Conservation (phyloP, 2,797 vertebrate genomes). For the Falco rusticolus region DNA sequence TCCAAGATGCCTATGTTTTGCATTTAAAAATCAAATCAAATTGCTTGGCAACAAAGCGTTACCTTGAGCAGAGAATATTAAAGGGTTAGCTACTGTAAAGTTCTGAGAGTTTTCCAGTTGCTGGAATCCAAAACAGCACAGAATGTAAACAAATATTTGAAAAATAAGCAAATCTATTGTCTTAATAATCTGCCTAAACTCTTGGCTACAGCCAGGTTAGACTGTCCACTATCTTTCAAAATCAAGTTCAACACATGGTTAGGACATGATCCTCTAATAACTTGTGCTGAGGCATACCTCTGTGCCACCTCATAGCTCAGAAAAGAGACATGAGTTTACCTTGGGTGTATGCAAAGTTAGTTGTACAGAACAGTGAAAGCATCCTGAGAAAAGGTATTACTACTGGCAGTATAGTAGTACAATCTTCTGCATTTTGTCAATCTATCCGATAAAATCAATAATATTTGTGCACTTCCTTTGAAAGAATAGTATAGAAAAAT, state of each 20-base stretch:
- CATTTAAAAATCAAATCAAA: not conserved
- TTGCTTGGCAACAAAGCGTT: not conserved
- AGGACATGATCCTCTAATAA: not conserved
- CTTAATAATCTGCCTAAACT: not conserved
- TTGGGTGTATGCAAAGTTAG: not conserved
- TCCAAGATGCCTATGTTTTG: not conserved
- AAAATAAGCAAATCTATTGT: not conserved
- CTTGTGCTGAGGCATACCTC: not conserved
- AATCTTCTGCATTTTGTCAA: not conserved
- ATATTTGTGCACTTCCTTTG: not conserved
- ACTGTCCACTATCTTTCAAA: not conserved
- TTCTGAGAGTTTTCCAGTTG: not conserved
- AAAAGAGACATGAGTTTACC: not conserved
- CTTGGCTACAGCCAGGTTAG: not conserved
- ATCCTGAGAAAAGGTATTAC: not conserved
- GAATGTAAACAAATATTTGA: not conserved
- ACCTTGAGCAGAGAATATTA: not conserved
- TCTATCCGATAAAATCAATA: not conserved
- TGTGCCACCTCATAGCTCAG: not conserved
- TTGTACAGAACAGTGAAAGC: not conserved
- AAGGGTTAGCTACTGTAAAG: not conserved
- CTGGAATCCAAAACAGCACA: not conserved
- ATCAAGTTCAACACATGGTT: not conserved
- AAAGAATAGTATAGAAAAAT: accelerated
- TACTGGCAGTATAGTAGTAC: not conserved